Conservation (phyloP, 37 sponge, comb jelly and placozoan genomes). For the Theonella swinhoei region DNA sequence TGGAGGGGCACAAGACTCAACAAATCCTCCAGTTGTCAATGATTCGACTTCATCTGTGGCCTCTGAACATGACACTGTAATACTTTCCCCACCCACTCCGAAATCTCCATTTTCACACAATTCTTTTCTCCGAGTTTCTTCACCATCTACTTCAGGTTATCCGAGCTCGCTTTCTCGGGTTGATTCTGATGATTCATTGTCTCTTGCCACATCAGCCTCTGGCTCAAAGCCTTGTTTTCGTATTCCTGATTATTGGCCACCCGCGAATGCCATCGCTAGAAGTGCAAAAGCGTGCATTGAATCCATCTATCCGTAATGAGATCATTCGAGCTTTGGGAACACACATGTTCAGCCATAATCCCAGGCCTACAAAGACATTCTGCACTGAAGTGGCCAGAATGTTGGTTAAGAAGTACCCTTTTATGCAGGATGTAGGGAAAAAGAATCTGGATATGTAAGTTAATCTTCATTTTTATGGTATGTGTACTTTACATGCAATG, state of each 20-base stretch:
- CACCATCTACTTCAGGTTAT: no score
- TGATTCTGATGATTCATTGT: constrained; percentile 27
- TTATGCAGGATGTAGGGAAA: constrained; percentile 38
- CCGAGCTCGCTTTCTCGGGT: no score
- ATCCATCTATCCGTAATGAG: constrained; percentile 8
- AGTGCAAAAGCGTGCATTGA: not conserved
- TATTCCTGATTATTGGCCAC: constrained; percentile 37
- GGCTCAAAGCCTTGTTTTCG: constrained; percentile 1
- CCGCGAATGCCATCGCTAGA: not conserved
- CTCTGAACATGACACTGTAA: no score
- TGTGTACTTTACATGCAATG: not conserved
- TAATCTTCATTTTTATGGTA: no score
- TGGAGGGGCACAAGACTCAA: no score
- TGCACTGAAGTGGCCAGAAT: constrained; percentile 36
- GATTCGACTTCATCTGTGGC: no score
- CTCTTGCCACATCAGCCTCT: constrained; percentile 23
- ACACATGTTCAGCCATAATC: constrained; percentile 21
- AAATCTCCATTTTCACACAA: no score
- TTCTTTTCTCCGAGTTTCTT: no score
- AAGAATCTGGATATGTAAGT: constrained; percentile 47
- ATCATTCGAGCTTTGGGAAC: constrained; percentile 16
- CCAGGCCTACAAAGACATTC: constrained; percentile 23
- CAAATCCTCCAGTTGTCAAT: no score
- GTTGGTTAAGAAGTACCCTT: constrained; percentile 35
- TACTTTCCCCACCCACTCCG: no score